phyloP scores from a whole-genome alignment of 2,113 vertebrate species.

The Crotalus tigris region DNA sequence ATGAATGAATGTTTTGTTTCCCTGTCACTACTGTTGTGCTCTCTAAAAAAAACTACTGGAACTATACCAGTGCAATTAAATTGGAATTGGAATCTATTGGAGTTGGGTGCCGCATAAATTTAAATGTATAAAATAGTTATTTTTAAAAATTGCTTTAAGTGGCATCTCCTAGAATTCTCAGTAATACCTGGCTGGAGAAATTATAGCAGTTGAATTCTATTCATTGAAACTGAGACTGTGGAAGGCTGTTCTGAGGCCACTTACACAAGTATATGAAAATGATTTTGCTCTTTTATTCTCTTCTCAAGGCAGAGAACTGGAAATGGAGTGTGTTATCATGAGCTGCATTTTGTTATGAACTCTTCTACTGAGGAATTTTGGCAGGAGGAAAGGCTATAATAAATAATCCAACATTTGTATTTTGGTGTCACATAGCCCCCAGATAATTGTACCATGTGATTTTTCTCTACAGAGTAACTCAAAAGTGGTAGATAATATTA shows the following conservation, averaged over 20 bases:
- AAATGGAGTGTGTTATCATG: neutral
- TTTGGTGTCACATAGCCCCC: neutral
- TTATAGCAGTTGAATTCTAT: neutral
- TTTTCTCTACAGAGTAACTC: neutral
- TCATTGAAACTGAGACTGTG: neutral
- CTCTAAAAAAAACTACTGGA: neutral
- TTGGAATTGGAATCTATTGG: neutral
- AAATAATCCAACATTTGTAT: neutral
- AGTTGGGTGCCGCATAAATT: neutral
- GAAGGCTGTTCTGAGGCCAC: neutral
- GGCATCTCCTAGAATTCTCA: neutral
- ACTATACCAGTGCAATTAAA: neutral
- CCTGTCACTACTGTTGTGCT: neutral
- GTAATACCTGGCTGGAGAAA: neutral
- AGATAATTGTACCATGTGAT: neutral
- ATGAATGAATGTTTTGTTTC: neutral
- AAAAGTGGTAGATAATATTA: neutral
- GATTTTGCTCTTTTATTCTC: neutral
- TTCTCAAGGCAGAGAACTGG: neutral
- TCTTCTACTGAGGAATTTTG: neutral
- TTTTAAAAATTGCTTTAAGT: neutral
- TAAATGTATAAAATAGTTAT: neutral
- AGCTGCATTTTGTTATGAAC: neutral
- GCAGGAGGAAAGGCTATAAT: neutral
- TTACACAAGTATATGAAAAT: neutral